phyloP scores from a whole-genome alignment of 92 coral and sea anemone genomes.

The Phenganax subtilis region DNA sequence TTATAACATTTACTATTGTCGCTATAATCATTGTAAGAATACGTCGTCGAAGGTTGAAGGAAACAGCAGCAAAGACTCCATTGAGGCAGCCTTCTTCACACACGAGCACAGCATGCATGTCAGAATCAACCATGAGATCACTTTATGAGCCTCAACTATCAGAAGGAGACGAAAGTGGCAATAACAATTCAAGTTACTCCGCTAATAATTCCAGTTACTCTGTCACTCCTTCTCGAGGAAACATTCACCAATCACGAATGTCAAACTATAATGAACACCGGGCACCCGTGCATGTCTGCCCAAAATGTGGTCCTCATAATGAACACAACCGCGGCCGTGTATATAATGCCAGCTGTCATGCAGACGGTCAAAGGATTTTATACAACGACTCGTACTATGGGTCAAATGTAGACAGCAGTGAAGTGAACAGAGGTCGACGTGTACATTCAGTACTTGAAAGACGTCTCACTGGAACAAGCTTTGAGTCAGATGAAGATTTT shows the following conservation, averaged over 20 bases:
- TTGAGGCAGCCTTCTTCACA: slow-evolving; percentile 51
- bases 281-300: slow-evolving; percentile 27
- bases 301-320: slow-evolving; percentile 9
- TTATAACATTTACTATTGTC: slow-evolving; percentile 65
- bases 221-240: neutral
- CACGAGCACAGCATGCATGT: slow-evolving; percentile 86
- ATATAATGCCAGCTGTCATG: neutral
- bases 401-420: neutral
- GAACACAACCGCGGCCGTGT: neutral
- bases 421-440: neutral
- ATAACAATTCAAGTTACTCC: slow-evolving; percentile 1
- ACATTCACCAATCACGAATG: slow-evolving; percentile 11
- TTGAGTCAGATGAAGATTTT: slow-evolving; percentile 8
- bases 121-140: slow-evolving; percentile 82
- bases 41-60: slow-evolving; percentile 54
- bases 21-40: slow-evolving; percentile 67
- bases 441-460: slow-evolving; percentile 20
- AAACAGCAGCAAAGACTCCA: neutral
- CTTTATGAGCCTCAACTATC: slow-evolving; percentile 30
- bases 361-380: slow-evolving; percentile 16
- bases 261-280: slow-evolving; percentile 23
- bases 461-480: slow-evolving; percentile 8
- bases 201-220: no score
- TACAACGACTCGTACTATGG: slow-evolving; percentile 11
- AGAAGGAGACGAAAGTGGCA: slow-evolving; percentile 29